phyloP scores from a whole-genome alignment of 2,888 invertebrate genomes.

The Altica lythri region DNA sequence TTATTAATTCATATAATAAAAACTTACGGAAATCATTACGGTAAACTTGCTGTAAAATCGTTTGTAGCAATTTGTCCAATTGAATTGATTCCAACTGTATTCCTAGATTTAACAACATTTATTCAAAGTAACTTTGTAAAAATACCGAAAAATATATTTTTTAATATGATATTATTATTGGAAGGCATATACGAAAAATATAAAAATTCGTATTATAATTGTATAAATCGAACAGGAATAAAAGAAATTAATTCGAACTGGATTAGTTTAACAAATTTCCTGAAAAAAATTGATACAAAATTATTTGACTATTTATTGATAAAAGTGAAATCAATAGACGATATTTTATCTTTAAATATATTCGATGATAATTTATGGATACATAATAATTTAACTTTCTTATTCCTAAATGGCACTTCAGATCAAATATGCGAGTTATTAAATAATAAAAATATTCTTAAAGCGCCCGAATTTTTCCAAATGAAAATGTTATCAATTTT shows the following conservation, averaged over 20 bases:
- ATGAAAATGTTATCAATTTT: constrained; percentile 40
- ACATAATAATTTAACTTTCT: constrained; percentile 40
- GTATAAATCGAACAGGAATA: constrained; percentile 15
- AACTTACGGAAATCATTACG: constrained; percentile 38
- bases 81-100: constrained; percentile 34
- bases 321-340: constrained; percentile 29
- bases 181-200: constrained; percentile 39
- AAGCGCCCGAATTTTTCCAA: constrained; percentile 35
- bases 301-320: constrained; percentile 41
- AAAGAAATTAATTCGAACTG: constrained; percentile 23
- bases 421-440: constrained; percentile 23
- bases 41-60: constrained; percentile 39
- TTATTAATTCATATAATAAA: constrained; percentile 39
- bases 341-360: constrained; percentile 24
- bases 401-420: constrained; percentile 31
- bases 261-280: constrained; percentile 19
- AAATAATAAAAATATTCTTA: constrained; percentile 18
- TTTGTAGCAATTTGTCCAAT: constrained; percentile 36
- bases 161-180: constrained; percentile 38
- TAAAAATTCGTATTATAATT: constrained; percentile 24
- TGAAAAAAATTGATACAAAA: constrained; percentile 28
- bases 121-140: constrained; percentile 33
- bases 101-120: constrained; percentile 34
- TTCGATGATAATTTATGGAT: constrained; percentile 39
- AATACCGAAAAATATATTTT: constrained; percentile 39